phyloP scores from a whole-genome alignment of 2,888 invertebrate genomes.

The Luffia ferchaultella region DNA sequence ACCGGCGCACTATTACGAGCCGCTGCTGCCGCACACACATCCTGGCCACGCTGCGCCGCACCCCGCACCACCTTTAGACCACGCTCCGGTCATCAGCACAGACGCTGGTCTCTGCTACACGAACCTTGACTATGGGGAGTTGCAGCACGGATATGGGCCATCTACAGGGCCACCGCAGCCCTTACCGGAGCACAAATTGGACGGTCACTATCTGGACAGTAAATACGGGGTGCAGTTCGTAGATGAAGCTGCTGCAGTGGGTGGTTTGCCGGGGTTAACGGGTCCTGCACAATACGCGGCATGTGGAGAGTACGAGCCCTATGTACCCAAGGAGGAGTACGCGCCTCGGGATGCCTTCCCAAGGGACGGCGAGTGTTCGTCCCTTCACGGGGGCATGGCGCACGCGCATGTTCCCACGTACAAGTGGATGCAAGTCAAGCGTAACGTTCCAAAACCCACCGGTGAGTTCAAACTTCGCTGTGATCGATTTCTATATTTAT shows the following conservation, averaged over 20 bases:
- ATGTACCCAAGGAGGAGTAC: constrained; percentile 70
- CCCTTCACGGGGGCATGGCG: constrained; percentile 36
- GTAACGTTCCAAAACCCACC: constrained; percentile 93
- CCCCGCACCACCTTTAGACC: constrained; percentile 47
- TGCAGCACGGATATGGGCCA: constrained; percentile 56
- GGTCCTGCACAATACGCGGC: constrained; percentile 39
- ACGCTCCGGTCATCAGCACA: constrained; percentile 78
- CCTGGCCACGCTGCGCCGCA: constrained; percentile 59
- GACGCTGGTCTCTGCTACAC: constrained; percentile 91
- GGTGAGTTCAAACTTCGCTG: constrained; percentile 63
- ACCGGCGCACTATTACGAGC: constrained; percentile 23
- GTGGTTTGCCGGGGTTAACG: constrained; percentile 44
- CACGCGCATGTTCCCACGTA: constrained; percentile 85
- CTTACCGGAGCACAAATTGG: constrained; percentile 56
- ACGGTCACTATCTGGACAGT: constrained; percentile 57
- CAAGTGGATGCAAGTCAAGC: constrained; percentile 99
- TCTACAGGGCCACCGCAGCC: constrained; percentile 67
- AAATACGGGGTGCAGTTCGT: constrained; percentile 64
- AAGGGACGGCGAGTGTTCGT: constrained; percentile 37
- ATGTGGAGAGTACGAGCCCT: constrained; percentile 68
- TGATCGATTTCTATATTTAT: not conserved
- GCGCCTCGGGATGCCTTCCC: constrained; percentile 45
- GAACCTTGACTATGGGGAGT: constrained; percentile 79
- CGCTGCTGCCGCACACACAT: constrained; percentile 54
- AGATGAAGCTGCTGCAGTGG: constrained; percentile 33